Percentiles rank a stretch among this genome's conserved stretches.
These are phyloP conservation scores for Drosophila mojavensis DNA, from an alignment of 1,140 invertebrate genomes.

Conservation along the genomic window DNA sequence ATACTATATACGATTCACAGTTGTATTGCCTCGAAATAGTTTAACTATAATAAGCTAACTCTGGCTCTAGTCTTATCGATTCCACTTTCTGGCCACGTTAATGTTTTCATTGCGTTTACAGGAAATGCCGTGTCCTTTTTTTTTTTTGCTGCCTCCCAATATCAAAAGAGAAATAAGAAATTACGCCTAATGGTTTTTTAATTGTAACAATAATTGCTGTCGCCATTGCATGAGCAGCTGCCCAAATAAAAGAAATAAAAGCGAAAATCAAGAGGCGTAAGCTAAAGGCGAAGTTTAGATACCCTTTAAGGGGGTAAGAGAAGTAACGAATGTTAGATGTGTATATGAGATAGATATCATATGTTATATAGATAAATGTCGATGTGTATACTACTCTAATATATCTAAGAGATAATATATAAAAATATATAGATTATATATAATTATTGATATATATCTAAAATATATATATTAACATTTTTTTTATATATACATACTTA, in stretches of 20 bases:
- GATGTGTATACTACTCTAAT: too few relatives aligned
- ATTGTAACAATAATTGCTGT: conserved; percentile 84
- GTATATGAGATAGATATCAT: too few relatives aligned
- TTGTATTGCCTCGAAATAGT: conserved; percentile 4
- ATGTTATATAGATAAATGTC: too few relatives aligned
- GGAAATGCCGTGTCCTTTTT: conserved; percentile 59
- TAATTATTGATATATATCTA: too few relatives aligned
- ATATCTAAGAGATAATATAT: too few relatives aligned
- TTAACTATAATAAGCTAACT: conserved; percentile 6
- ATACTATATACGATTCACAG: conserved; percentile 1
- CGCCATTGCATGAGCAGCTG: conserved; percentile 58
- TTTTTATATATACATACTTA: too few relatives aligned
- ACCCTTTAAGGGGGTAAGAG: neutral
- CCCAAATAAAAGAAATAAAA: conserved; percentile 2
- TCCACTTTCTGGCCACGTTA: conserved; percentile 53
- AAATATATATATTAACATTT: too few relatives aligned
- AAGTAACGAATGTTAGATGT: too few relatives aligned
- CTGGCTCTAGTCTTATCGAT: conserved; percentile 49
- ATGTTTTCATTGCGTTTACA: conserved; percentile 77
- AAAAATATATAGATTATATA: too few relatives aligned
- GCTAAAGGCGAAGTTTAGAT: conserved; percentile 3
- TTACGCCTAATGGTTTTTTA: conserved; percentile 83
- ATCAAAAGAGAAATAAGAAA: conserved; percentile 45
- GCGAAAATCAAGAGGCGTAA: conserved; percentile 31
- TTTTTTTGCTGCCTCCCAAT: conserved; percentile 12